These are phyloP conservation scores for Catagonus wagneri DNA, from an alignment of 2,113 vertebrate species.

Conservation along the genomic window DNA sequence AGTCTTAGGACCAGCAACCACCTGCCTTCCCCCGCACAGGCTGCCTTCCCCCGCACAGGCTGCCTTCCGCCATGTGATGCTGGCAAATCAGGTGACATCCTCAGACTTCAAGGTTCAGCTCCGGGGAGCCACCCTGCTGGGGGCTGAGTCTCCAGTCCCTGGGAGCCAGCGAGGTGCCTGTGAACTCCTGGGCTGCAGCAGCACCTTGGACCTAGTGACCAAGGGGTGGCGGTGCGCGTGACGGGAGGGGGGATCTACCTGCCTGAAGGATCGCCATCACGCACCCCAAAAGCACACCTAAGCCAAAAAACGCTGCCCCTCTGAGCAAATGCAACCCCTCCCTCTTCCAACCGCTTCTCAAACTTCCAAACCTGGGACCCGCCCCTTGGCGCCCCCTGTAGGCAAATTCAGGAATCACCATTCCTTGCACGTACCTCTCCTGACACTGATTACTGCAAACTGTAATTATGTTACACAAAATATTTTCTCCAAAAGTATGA, in stretches of 20 bases:
- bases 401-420: background rate
- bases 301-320: background rate
- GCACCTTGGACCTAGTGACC: background rate
- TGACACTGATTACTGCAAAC: background rate
- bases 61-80: background rate
- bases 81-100: background rate
- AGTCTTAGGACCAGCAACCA: no score
- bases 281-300: background rate
- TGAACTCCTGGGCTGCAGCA: background rate
- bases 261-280: background rate
- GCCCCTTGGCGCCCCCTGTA: background rate
- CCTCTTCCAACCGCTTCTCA: background rate
- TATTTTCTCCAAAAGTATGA: background rate
- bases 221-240: background rate
- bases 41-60: background rate
- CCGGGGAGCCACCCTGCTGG: fast-evolving
- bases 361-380: background rate
- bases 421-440: background rate
- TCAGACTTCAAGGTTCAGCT: background rate
- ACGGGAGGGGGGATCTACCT: background rate
- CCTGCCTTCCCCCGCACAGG: background rate
- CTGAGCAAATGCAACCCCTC: background rate
- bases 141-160: background rate
- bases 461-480: background rate
- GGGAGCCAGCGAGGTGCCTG: background rate